These are phyloP conservation scores for Phyllotis vaccarum DNA, from an alignment of 2,797 vertebrate genomes.

Conservation along the genomic window DNA sequence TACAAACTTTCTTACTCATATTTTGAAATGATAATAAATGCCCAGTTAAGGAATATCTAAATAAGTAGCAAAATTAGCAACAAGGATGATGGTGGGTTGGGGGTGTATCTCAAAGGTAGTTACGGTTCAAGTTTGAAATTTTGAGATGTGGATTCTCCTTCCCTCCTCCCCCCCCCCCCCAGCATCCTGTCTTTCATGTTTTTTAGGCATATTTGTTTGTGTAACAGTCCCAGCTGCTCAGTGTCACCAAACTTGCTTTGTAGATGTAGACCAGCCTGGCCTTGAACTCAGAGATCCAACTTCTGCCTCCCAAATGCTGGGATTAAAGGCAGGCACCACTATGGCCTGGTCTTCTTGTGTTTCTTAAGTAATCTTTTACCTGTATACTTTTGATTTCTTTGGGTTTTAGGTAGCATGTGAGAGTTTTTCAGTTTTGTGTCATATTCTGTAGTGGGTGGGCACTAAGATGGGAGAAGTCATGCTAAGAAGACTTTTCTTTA, in stretches of 20 bases:
- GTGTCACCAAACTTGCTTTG: neutral
- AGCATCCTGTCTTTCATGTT: too few species aligned
- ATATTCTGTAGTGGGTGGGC: constrained; percentile 2
- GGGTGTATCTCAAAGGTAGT: constrained; percentile 9
- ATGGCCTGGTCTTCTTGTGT: neutral
- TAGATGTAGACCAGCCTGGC: neutral
- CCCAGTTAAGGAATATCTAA: neutral
- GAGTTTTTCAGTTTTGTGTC: constrained; percentile 16
- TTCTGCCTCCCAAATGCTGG: neutral
- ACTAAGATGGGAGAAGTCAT: neutral
- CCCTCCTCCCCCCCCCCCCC: too few species aligned
- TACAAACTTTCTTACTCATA: neutral
- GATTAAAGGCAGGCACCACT: neutral
- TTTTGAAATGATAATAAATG: constrained; percentile 20
- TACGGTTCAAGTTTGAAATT: constrained; percentile 37
- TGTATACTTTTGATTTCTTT: constrained; percentile 34
- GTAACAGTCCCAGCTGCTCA: neutral
- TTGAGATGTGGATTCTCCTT: neutral
- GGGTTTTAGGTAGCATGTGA: neutral
- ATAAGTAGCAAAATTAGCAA: neutral
- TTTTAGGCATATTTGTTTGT: neutral
- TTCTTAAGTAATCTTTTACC: neutral
- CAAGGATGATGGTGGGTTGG: constrained; percentile 38
- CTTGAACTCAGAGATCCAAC: neutral
- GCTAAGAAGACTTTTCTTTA: constrained; percentile 2